Conservation (phyloP, 1,140 invertebrate species). For the Phortica variegata region DNA sequence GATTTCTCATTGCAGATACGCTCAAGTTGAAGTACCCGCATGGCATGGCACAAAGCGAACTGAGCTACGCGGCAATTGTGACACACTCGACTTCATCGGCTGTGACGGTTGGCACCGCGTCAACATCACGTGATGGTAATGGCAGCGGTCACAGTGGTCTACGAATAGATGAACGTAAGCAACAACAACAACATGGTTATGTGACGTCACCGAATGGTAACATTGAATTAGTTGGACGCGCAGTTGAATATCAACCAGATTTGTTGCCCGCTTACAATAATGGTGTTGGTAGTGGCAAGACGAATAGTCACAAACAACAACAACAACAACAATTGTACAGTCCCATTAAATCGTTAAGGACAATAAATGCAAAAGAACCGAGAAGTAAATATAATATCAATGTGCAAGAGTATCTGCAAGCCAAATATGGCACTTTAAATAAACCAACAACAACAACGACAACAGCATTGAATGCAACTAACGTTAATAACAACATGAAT, state of each 20-base stretch:
- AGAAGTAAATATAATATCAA: conserved; percentile 32
- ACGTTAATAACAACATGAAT: not conserved
- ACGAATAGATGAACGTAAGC: conserved; percentile 2
- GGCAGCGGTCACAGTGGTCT: not conserved
- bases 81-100: not conserved
- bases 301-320: conserved; percentile 4
- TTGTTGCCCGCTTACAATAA: conserved; percentile 22
- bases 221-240: conserved; percentile 1
- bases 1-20: conserved; percentile 16
- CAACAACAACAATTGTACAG: conserved; percentile 13
- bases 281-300: conserved; percentile 1
- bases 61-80: conserved; percentile 6
- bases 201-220: not conserved
- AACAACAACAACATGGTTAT: conserved; percentile 5
- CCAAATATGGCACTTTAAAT: conserved; percentile 24
- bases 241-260: conserved; percentile 28
- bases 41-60: conserved; percentile 6
- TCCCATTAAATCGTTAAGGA: conserved; percentile 9
- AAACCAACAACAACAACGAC: not conserved
- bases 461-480: conserved; percentile 1
- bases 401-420: conserved; percentile 34
- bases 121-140: no score
- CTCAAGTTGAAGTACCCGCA: conserved; percentile 17
- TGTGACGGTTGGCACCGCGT: not conserved
- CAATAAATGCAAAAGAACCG: conserved; percentile 18